Base-by-base conservation (phyloP, 2,888 invertebrate species). In the Scaptomyza caliginosa region DNA sequence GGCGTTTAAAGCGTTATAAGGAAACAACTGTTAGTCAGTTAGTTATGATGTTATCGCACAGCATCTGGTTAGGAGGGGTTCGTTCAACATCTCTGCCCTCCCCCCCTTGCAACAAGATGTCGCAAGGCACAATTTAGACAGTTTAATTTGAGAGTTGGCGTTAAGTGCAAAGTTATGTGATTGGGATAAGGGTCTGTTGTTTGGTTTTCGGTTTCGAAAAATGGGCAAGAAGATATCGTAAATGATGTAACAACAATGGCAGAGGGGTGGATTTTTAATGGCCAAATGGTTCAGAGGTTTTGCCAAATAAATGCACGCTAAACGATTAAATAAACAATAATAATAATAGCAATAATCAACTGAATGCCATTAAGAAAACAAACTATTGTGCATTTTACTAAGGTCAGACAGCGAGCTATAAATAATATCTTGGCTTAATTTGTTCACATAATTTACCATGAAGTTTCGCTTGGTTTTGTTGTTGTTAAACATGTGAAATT, bases 101-200 rank as follows among this genome's bases (percentile, higher is more conserved):
- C 42, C 13, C 36, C 3, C 6, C 49, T n/a, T 19, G 10, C 26
- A 49, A 19, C 24, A 21, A 38, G 57, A 65, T 65, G 67, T 65
- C 42, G 64, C 62, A 64, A 46, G 26, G 8, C 66, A 62, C 74
- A 67, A 65, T 75, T 85, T 69, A 62, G 86, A 81, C 88, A 86
- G 74, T 77, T 87, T 88, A 87, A 89, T 89, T 86, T 85, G 86
- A 72, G 83, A 58, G 67, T 74, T 57, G 71, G 64, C 74, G 85
- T 75, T 88, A 87, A 81, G 88, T 81, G 88, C 76, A 84, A 81
- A 85, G 88, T 87, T 85, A 85, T 81, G 81, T 82, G 81, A 84
- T 80, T 74, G 75, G 75, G 59, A 63, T 63, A 73, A 73, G 73
- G 77, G 73, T 65, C 62, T 56, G 36, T 66, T 49, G 23, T 42